Percentiles rank a stretch among this genome's conserved stretches.
Conservation (phyloP, 2,113 vertebrate species). For the Theristicus caerulescens region DNA sequence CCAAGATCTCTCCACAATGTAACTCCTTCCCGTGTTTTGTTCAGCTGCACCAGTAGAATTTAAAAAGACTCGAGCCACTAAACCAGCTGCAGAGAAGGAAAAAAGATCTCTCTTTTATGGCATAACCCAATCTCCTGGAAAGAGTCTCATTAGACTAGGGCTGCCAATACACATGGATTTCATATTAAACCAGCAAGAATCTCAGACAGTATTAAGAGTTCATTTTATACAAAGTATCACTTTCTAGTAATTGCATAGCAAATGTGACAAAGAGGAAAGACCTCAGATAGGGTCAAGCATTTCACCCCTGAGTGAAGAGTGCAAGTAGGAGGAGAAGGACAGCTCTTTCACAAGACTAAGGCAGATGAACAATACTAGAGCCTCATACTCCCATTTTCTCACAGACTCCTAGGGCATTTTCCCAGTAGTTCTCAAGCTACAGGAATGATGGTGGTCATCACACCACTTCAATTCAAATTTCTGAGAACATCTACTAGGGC, state of each 20-base stretch:
- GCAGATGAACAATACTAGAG: neutral
- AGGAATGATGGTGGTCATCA: neutral
- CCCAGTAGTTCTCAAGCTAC: neutral
- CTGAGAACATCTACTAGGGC: neutral
- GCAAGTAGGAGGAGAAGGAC: neutral
- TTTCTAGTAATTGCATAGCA: neutral
- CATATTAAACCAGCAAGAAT: neutral
- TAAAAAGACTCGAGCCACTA: neutral
- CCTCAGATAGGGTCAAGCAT: accelerated
- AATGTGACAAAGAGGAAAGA: neutral
- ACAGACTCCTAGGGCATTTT: neutral
- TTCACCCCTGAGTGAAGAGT: neutral
- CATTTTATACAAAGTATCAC: neutral
- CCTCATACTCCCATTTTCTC: neutral
- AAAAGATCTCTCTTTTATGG: neutral
- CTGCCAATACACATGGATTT: neutral
- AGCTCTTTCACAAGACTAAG: neutral
- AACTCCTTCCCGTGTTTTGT: neutral
- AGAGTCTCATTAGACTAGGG: neutral
- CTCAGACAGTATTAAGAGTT: neutral
- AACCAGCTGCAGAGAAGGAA: neutral
- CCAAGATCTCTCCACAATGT: neutral
- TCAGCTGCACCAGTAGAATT: neutral
- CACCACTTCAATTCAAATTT: accelerated
- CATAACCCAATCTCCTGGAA: neutral